These are phyloP conservation scores for Helobdella robusta DNA, from an alignment of 2,888 invertebrate species.

Conservation along the genomic window DNA sequence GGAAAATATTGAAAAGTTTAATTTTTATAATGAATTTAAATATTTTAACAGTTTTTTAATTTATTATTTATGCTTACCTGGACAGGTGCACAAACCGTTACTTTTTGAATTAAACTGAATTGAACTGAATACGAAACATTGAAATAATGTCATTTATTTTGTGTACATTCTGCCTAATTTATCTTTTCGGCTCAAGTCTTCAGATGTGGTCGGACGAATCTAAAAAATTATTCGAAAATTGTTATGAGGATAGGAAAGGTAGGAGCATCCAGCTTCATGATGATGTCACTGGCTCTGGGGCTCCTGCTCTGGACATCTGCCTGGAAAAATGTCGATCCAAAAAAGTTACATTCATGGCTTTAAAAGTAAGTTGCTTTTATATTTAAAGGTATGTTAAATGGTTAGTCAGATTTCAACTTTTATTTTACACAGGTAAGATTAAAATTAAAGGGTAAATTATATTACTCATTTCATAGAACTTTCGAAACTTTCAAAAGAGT, in stretches of 20 bases:
- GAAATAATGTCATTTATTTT: not conserved
- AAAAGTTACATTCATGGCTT: conserved; percentile 13
- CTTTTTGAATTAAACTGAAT: not conserved
- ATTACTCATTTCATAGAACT: too few relatives aligned
- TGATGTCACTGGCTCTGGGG: conserved; percentile 13
- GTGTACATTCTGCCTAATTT: not conserved
- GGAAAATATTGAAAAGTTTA: not conserved
- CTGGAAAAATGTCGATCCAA: conserved; percentile 8
- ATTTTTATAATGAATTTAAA: not conserved
- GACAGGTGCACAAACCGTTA: too few relatives aligned
- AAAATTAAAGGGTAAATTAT: not conserved
- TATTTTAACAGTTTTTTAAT: not conserved
- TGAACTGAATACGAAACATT: not conserved
- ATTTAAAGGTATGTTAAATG: not conserved
- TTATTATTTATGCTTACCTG: not conserved
- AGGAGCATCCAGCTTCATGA: not conserved
- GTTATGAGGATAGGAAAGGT: not conserved
- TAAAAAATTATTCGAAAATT: not conserved
- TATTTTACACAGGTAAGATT: not conserved
- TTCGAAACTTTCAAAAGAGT: not conserved
- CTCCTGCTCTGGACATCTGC: conserved; percentile 13
- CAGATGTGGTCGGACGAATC: not conserved
- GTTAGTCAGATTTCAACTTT: not conserved
- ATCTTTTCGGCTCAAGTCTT: not conserved
- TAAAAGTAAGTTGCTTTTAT: not conserved